Evolutionary conservation across 2,888 invertebrate genomes (phyloP).

Genomic region (Callyntrura sp.): DNA sequence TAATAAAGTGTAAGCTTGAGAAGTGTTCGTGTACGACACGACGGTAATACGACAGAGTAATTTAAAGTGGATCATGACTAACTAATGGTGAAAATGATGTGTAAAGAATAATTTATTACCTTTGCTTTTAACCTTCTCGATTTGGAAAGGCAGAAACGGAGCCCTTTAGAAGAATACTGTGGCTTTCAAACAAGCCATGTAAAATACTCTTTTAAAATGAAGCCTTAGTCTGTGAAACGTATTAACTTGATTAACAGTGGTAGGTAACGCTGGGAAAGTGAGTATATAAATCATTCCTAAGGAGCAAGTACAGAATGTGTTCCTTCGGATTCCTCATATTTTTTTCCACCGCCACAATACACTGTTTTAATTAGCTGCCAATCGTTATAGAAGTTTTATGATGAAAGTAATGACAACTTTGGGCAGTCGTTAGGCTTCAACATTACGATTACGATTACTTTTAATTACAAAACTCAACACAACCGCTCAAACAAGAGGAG

Average conservation of each 20-base stretch:
- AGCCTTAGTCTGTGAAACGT: neutral
- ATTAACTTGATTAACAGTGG: neutral
- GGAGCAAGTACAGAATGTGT: neutral
- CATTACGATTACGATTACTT: neutral
- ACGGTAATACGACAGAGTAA: neutral
- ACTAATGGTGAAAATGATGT: neutral
- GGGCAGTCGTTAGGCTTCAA: neutral
- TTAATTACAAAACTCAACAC: conserved; percentile 27
- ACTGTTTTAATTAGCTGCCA: conserved; percentile 13
- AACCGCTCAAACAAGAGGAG: neutral
- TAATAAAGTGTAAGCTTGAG: conserved; percentile 12
- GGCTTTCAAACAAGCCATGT: neutral
- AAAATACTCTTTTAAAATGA: neutral
- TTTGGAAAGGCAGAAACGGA: conserved; percentile 9
- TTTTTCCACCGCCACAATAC: conserved; percentile 14
- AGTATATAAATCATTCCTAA: conserved; percentile 28
- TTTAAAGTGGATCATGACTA: neutral
- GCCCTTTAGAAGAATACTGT: conserved; percentile 8
- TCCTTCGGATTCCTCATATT: neutral
- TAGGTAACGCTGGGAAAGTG: neutral
- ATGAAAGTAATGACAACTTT: neutral
- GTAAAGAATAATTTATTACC: conserved; percentile 29
- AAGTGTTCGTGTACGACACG: neutral
- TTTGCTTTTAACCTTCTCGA: conserved; percentile 47
- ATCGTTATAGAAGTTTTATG: conserved; percentile 3